Evolutionary conservation across 2,888 invertebrate genomes (phyloP), one percentile per base, ranked within the genome.

Genomic region (Melinopterus prodromus): DNA sequence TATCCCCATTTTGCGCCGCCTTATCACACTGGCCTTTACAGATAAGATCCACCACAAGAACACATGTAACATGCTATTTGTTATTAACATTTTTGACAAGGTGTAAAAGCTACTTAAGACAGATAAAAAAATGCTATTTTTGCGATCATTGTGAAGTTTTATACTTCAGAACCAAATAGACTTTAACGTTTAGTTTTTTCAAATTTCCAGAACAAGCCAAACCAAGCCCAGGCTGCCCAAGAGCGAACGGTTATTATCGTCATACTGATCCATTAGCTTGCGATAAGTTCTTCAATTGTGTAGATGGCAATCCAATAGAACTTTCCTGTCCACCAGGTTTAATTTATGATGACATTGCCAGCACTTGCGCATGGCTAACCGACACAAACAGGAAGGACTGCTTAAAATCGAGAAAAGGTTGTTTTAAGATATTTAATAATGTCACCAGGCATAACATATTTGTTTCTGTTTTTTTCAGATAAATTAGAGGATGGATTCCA

Each of bases 201-300:
- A 26, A 26, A 26, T 26, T 90, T 89, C 76, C 91, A 95, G 95
- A 95, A 92, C 93, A 94, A 82, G 92, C 95, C 0, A 92, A 94
- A 84, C 92, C 95, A 2, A 91, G 92, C 16, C 92, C 93, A 85
- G 94, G 93, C 77, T 96, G 96, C 87, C 95, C 95, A 2, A 91
- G 95, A 81, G 94, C 94, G 70, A 95, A 95, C 86, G 96, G 96
- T 78, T 94, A 94, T 88, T 96, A 94, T 91, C 92, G 92, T 76
- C 95, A 95, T 87, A 93, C 93, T 72, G 95, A 95, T 86, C 93
- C 93, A 7, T 87, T 91, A 89, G 92, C 93, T 0, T 96, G 96
- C 85, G 94, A 95, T 88, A 94, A 94, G 87, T 96, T 95, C 90
- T 92, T 93, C 88, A 95, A 94, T 89, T 96, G 95, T 87, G 93